These are phyloP conservation scores for Garra rufa DNA, from an alignment of 2,113 vertebrate species.

Conservation along the genomic window DNA sequence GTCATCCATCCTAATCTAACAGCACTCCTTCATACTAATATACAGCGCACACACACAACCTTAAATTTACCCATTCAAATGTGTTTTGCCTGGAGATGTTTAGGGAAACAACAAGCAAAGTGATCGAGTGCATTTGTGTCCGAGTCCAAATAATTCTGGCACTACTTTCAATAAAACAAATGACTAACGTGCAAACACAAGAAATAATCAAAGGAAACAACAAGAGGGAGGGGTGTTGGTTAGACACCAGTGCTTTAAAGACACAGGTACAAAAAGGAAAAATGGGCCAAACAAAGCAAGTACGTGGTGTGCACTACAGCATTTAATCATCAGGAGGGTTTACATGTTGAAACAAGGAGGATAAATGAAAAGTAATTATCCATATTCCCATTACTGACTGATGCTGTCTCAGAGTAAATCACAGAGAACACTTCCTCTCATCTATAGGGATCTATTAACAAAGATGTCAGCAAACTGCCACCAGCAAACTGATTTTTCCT, in stretches of 20 bases:
- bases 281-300: slow-evolving; percentile 18
- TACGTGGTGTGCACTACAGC: not conserved
- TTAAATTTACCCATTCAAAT: slow-evolving; percentile 37
- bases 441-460: slow-evolving; percentile 37
- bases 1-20: slow-evolving; percentile 60
- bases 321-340: slow-evolving; percentile 38
- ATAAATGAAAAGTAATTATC: slow-evolving; percentile 39
- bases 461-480: slow-evolving; percentile 32
- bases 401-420: slow-evolving; percentile 21
- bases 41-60: not conserved
- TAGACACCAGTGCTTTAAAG: slow-evolving; percentile 36
- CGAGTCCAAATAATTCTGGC: slow-evolving; percentile 38
- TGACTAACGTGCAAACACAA: slow-evolving; percentile 45
- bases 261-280: slow-evolving; percentile 23
- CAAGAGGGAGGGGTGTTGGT: slow-evolving; percentile 31
- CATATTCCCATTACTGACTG: slow-evolving; percentile 32
- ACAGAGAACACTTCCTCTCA: slow-evolving; percentile 14
- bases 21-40: not conserved
- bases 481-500: slow-evolving; percentile 1
- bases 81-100: slow-evolving; percentile 30
- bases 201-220: slow-evolving; percentile 49
- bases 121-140: slow-evolving; percentile 10
- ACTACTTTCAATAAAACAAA: slow-evolving; percentile 54
- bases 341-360: slow-evolving; percentile 27
- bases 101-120: not conserved